These are phyloP conservation scores for Gadus chalcogrammus DNA, from an alignment of 2,113 vertebrate species.

Conservation along the genomic window DNA sequence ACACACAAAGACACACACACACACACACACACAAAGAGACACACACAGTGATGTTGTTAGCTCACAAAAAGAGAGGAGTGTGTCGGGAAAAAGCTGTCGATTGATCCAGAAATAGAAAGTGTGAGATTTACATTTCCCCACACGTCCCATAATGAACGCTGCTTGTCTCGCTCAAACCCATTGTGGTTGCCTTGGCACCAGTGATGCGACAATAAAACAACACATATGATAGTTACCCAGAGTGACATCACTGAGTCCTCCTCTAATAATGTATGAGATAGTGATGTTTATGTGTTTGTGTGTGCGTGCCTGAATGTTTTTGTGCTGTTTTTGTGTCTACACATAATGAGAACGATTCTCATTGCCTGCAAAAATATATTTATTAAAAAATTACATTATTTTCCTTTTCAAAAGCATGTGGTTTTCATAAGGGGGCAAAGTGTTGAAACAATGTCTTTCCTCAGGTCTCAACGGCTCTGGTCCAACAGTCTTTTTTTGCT, in stretches of 20 bases:
- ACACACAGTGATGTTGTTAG: too few species aligned
- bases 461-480: not conserved
- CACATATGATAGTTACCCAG: not conserved
- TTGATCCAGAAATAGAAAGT: slow-evolving; percentile 29
- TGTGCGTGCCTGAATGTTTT: not conserved
- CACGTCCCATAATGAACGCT: slow-evolving; percentile 34
- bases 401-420: slow-evolving; percentile 7
- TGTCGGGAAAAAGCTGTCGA: slow-evolving; percentile 42
- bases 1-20: not conserved
- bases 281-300: slow-evolving; percentile 16
- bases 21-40: not conserved
- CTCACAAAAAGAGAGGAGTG: slow-evolving; percentile 3
- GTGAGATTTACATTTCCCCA: slow-evolving; percentile 31
- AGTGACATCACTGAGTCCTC: not conserved
- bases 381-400: slow-evolving; percentile 8
- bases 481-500: too few species aligned
- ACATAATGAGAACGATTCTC: slow-evolving; percentile 2
- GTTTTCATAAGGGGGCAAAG: not conserved
- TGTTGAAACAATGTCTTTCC: not conserved
- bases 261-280: slow-evolving; percentile 21
- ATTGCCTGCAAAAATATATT: slow-evolving; percentile 14
- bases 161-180: slow-evolving; percentile 28
- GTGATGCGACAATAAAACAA: slow-evolving; percentile 35
- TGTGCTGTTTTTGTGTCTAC: not conserved
- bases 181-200: slow-evolving; percentile 30